Evolutionary conservation across 2,113 vertebrate species (phyloP), one percentile per base, ranked within the genome.

Genomic region (Apus apus): DNA sequence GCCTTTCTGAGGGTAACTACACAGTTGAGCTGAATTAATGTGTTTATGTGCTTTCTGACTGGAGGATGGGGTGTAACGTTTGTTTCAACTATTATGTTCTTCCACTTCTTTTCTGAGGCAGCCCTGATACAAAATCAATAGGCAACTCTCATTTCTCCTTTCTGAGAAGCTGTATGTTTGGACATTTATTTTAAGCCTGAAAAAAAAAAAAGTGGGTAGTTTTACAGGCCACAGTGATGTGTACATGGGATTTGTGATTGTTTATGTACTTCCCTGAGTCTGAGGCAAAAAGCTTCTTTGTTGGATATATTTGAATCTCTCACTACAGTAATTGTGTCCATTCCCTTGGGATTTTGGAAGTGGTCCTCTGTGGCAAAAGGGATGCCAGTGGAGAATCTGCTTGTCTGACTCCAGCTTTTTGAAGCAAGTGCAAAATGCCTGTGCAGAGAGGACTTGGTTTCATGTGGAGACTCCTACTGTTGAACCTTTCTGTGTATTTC

Each of bases 111-210:
- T 81, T 43, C 85, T 48, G 43, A 79, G 61, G 67, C 72, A 88
- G 56, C 79, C 75, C 53, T 74, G 83, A 78, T 89, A 72, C 54
- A 58, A 75, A 93, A 94, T 93, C 96, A 92, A 82, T 94, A 85
- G 57, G 38, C 88, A 93, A 38, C 68, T 89, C 85, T 70, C 3
- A 0, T 77, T 80, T 26, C 64, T 92, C 30, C 85, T 75, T 74
- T 75, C 73, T 6, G 27, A 60, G 72, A 61, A 90, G 74, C 54
- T 71, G 12, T 8, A 11, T 38, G 8, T 34, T 67, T 77, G 32
- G 80, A 22, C 17, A 3, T 67, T 94, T 53, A 25, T 85, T 88
- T 94, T 78, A 77, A 90, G 85, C 40, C 38, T 58, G 76, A 15
- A 77, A 20, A 91, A 15, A 77, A 20, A 91, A 48, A 48, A 97